A percentile compares a stretch with the other conserved stretches of the same genome.
These are phyloP conservation scores for Nezara viridula DNA, from an alignment of 2,888 invertebrate species.

Conservation along the genomic window DNA sequence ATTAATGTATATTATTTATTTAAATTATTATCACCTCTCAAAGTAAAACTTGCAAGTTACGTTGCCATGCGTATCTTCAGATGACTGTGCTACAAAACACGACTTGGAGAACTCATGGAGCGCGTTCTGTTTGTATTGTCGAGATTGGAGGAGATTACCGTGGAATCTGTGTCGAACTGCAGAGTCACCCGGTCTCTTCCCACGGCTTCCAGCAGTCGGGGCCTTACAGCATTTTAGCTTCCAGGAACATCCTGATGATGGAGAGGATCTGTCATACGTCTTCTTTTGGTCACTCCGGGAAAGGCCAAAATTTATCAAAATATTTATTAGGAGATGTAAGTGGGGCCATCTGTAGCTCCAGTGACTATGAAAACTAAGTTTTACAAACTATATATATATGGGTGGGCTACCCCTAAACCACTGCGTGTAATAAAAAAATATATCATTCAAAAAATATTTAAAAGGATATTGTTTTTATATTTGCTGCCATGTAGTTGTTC, in stretches of 20 bases:
- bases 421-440: too few relatives aligned
- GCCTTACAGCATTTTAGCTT: background rate
- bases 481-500: too few relatives aligned
- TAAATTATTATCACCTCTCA: background rate
- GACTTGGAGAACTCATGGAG: background rate
- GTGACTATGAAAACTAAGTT: too few relatives aligned
- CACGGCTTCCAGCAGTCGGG: background rate
- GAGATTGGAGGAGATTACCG: conserved; percentile 13
- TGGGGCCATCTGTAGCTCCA: too few relatives aligned
- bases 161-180: conserved; percentile 34
- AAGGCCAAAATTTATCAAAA: too few relatives aligned
- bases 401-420: too few relatives aligned
- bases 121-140: conserved; percentile 17
- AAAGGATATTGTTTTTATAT: too few relatives aligned
- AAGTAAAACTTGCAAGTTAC: background rate
- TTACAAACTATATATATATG: too few relatives aligned
- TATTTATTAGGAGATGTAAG: too few relatives aligned
- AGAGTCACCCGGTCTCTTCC: conserved; percentile 36
- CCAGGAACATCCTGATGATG: background rate
- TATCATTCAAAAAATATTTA: too few relatives aligned
- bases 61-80: background rate
- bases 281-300: background rate
- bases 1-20: too few relatives aligned
- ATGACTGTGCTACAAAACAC: background rate
- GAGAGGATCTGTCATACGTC: background rate